Evolutionary conservation across 92 coral and sea anemone species (phyloP), one percentile per base, ranked within the genome.

Genomic region (Virgularia gustaviana): DNA sequence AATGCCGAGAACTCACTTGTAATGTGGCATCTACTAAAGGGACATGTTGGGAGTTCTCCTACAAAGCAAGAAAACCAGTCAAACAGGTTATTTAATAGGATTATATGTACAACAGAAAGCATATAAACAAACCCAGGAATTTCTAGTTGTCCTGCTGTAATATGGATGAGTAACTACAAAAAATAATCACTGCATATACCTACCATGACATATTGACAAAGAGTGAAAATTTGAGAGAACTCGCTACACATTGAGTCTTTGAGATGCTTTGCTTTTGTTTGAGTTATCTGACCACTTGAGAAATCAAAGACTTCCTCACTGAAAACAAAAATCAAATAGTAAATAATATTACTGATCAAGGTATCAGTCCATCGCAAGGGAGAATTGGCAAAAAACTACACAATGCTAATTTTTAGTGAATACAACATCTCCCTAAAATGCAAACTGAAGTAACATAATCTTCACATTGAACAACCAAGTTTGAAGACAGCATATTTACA

Each of bases 271-370:
- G 98, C 96, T 81, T 92, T 92, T 27, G 91, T 79, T 47, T 92
- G 98, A 2, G 98, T 92, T 91, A 92, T 85, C 67, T 92, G 98
- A n/a, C 98, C 98, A 92, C 98, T 92, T 59, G 98, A 92, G 72
- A 92, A 92, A 63, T 92, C 98, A 89, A 92, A 92, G 35, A 92
- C 98, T 81, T 92, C 98, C 75, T 92, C 98, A 75, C 98, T 92
- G 55, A 25, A 59, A 68, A 43, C 37, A 42, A 79, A 64, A 52
- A 47, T 39, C 33, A 4, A 45, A 36, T 6, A 15, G 53, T 12
- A 18, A 34, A 42, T 4, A 13, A 66, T n/a, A n/a, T n/a, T n/a
- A n/a, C 23, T 34, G 25, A 15, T 33, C n/a, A n/a, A n/a, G n/a
- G n/a, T n/a, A n/a, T n/a, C n/a, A n/a, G n/a, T n/a, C n/a, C n/a